These are phyloP conservation scores for Drosophila neonasuta DNA, from an alignment of 2,888 invertebrate species.

Conservation along the genomic window DNA sequence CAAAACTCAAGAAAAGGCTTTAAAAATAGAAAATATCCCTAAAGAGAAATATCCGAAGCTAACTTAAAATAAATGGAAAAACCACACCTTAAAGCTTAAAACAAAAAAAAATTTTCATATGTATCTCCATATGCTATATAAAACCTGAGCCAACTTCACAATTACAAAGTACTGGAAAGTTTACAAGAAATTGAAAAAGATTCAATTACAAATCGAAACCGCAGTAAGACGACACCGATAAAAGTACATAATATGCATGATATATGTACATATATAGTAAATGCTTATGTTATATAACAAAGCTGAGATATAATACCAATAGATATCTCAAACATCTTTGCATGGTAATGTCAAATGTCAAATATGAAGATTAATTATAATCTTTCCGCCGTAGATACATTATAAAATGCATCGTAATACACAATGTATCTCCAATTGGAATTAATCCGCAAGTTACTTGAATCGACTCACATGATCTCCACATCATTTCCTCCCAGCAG, in stretches of 20 bases:
- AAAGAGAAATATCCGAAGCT: too few species aligned
- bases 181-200: not conserved
- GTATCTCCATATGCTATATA: too few species aligned
- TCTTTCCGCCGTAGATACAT: too few species aligned
- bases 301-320: not conserved
- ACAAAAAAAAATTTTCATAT: too few species aligned
- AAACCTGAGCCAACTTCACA: not conserved
- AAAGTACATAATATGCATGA: not conserved
- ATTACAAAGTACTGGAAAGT: not conserved
- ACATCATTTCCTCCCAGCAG: slow-evolving; percentile 27
- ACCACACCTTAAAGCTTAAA: too few species aligned
- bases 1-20: not conserved
- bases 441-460: not conserved
- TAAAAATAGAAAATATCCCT: too few species aligned
- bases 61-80: too few species aligned
- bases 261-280: not conserved
- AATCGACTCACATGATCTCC: slow-evolving; percentile 32
- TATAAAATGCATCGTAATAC: not conserved
- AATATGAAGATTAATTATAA: too few species aligned
- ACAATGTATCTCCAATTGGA: not conserved
- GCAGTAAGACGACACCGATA: not conserved
- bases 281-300: not conserved
- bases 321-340: not conserved
- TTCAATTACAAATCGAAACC: not conserved
- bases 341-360: not conserved